These are phyloP conservation scores for Xerus inauris DNA, from an alignment of 2,113 vertebrate genomes.

Conservation along the genomic window DNA sequence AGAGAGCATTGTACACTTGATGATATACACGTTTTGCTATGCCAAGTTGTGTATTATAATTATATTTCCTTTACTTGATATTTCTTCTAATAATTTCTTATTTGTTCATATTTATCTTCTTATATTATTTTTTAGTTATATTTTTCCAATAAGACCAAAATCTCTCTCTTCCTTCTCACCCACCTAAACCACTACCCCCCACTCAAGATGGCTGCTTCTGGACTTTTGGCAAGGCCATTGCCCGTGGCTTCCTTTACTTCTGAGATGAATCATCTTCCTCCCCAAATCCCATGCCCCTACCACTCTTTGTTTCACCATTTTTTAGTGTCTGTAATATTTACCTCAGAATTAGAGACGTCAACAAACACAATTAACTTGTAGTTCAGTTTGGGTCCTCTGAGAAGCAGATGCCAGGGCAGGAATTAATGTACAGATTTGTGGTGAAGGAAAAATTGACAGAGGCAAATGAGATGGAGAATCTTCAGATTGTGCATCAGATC, in stretches of 20 bases:
- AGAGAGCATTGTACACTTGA: neutral
- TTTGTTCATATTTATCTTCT: neutral
- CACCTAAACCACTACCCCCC: neutral
- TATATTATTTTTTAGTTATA: neutral
- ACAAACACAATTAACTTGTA: neutral
- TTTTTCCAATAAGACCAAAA: neutral
- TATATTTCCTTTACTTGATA: neutral
- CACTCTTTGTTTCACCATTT: neutral
- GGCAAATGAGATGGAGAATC: rapidly evolving
- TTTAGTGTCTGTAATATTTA: neutral
- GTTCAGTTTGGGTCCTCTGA: neutral
- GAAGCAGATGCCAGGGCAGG: neutral
- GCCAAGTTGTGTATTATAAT: neutral
- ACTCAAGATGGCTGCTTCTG: neutral
- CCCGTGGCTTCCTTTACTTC: neutral
- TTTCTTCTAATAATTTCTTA: neutral
- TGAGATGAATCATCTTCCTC: neutral
- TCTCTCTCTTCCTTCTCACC: neutral
- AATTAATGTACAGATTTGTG: neutral
- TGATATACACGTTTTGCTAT: neutral
- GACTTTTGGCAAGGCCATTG: neutral
- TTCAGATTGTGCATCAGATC: neutral
- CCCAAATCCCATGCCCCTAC: neutral
- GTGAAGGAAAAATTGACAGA: neutral
- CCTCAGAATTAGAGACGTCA: neutral